Evolutionary conservation across 2,797 vertebrate genomes (phyloP).

Genomic region (Clarias pachynema): DNA sequence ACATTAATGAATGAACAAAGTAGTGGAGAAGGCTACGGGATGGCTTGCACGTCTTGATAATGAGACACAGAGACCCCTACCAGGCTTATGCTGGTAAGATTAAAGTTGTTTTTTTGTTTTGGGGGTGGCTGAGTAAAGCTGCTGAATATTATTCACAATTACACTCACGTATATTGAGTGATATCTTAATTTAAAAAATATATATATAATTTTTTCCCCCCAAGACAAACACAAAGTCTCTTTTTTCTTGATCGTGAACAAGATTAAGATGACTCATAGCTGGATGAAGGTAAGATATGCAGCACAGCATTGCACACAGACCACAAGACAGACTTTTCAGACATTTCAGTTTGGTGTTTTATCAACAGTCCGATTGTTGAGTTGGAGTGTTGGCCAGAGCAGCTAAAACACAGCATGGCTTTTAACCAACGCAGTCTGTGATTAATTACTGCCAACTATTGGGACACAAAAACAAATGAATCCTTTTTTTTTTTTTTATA

Average conservation of each 20-base stretch:
- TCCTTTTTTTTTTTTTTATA: neutral
- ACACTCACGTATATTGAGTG: neutral
- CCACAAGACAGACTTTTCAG: neutral
- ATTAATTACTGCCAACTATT: constrained; percentile 16
- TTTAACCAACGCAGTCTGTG: constrained; percentile 51
- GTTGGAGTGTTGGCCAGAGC: constrained; percentile 31
- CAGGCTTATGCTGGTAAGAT: neutral
- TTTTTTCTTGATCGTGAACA: neutral
- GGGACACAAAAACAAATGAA: neutral
- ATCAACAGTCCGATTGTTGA: constrained; percentile 32
- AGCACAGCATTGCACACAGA: neutral
- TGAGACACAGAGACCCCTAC: neutral
- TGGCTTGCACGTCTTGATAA: neutral
- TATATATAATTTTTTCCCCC: neutral
- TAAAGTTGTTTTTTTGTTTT: neutral
- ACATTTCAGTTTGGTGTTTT: constrained; percentile 7
- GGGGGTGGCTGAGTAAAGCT: neutral
- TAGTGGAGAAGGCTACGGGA: neutral
- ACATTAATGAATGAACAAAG: constrained; percentile 25
- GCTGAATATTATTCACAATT: neutral
- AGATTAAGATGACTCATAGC: constrained; percentile 31
- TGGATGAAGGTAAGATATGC: neutral
- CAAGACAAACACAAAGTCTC: neutral
- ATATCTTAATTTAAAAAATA: neutral
- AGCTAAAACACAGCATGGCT: constrained; percentile 37